These are phyloP conservation scores for Toxonevra muliebris DNA, from an alignment of 2,888 invertebrate species.

Conservation along the genomic window DNA sequence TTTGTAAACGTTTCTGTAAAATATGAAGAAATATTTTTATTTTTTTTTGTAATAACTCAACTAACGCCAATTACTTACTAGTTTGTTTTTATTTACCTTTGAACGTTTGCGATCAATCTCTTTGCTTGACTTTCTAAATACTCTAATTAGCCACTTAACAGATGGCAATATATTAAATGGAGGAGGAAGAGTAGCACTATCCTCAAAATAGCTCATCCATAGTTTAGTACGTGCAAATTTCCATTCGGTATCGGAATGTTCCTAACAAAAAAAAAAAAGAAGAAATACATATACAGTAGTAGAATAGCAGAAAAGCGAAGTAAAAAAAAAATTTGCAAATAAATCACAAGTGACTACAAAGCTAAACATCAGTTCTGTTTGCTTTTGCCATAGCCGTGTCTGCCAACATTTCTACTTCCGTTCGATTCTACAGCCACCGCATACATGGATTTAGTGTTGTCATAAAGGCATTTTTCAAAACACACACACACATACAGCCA, in stretches of 20 bases:
- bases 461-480: background rate
- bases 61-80: background rate
- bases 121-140: constrained; percentile 70
- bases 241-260: constrained; percentile 95
- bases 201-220: constrained; percentile 97
- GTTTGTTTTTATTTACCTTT: constrained; percentile 47
- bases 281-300: constrained; percentile 9
- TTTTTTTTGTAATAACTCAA: too few relatives aligned
- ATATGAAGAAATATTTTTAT: background rate
- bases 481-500: background rate
- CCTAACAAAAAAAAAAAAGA: constrained; percentile 67
- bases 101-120: constrained; percentile 61
- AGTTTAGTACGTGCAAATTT: constrained; percentile 93
- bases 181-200: constrained; percentile 87
- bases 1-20: constrained; percentile 67
- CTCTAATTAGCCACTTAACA: constrained; percentile 78
- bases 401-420: too few relatives aligned
- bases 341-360: background rate
- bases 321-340: background rate
- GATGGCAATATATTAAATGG: constrained; percentile 94
- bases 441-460: too few relatives aligned
- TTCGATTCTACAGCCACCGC: too few relatives aligned
- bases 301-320: background rate
- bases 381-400: too few relatives aligned
- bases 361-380: background rate